These are phyloP conservation scores for Porphyrio hochstetteri DNA, from an alignment of 2,113 vertebrate genomes.

Conservation along the genomic window DNA sequence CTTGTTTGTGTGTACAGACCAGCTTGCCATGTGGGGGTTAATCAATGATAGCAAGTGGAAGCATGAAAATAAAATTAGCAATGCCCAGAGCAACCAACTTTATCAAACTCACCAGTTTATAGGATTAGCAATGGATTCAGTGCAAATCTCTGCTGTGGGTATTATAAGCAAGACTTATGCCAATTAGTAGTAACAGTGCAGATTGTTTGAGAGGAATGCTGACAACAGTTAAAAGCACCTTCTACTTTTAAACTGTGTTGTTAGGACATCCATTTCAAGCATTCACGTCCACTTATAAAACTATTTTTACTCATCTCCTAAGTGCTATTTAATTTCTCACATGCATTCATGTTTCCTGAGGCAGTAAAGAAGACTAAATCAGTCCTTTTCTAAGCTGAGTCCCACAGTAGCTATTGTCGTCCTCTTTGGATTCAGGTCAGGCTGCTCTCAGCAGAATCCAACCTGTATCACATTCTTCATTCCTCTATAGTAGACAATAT, in stretches of 20 bases:
- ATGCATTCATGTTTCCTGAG: not conserved
- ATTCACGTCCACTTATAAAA: not conserved
- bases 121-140: slow-evolving; percentile 70
- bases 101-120: slow-evolving; percentile 64
- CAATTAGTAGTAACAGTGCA: slow-evolving; percentile 54
- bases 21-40: slow-evolving; percentile 1
- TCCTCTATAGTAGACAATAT: not conserved
- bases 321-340: not conserved
- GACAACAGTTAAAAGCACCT: not conserved
- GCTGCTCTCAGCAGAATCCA: not conserved
- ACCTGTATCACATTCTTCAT: fast-evolving
- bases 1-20: not conserved
- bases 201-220: slow-evolving; percentile 16
- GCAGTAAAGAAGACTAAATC: not conserved
- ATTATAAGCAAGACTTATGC: slow-evolving; percentile 51
- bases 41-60: slow-evolving; percentile 59
- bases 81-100: slow-evolving; percentile 60
- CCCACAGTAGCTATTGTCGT: not conserved
- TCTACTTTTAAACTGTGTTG: slow-evolving; percentile 7
- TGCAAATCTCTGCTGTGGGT: slow-evolving; percentile 59
- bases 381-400: not conserved
- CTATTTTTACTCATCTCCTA: not conserved
- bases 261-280: not conserved
- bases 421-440: not conserved
- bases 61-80: slow-evolving; percentile 73